These are phyloP conservation scores for Adelosebastes latens DNA, from an alignment of 2,797 vertebrate species.

Conservation along the genomic window DNA sequence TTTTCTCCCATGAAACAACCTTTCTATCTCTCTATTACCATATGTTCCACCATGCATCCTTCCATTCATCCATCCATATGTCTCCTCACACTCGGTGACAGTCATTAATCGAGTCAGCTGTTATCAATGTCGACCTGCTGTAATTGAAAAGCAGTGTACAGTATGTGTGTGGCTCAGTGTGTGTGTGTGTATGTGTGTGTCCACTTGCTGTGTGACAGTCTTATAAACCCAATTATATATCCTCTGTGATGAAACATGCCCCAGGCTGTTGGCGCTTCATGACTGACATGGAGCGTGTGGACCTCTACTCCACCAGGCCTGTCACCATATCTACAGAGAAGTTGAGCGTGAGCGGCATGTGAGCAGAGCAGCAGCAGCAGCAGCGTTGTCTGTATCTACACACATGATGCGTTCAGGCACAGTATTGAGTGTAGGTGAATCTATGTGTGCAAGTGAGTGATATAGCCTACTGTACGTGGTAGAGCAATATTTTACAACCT, in stretches of 20 bases:
- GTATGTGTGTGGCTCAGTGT: constrained; percentile 15
- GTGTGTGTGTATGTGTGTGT: neutral
- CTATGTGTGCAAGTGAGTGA: too few relatives aligned
- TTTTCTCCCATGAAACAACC: neutral
- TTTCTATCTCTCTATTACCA: neutral
- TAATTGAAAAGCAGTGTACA: constrained; percentile 45
- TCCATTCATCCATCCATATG: neutral
- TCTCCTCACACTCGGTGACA: neutral
- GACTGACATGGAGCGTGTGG: constrained; percentile 31
- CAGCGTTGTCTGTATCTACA: neutral
- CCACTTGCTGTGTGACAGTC: constrained; percentile 11
- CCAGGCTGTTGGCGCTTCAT: constrained; percentile 25
- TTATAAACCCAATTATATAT: constrained; percentile 54
- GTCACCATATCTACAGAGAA: neutral
- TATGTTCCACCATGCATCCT: neutral
- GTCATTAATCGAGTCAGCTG: constrained; percentile 27
- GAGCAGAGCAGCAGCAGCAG: neutral
- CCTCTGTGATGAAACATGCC: constrained; percentile 43
- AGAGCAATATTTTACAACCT: too few relatives aligned
- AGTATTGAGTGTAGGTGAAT: neutral
- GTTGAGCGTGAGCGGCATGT: neutral
- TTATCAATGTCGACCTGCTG: constrained; percentile 37
- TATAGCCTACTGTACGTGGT: too few relatives aligned
- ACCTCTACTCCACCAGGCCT: neutral
- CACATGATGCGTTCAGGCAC: neutral